Conservation (phyloP, 2,797 vertebrate species). For the Macropodus opercularis region DNA sequence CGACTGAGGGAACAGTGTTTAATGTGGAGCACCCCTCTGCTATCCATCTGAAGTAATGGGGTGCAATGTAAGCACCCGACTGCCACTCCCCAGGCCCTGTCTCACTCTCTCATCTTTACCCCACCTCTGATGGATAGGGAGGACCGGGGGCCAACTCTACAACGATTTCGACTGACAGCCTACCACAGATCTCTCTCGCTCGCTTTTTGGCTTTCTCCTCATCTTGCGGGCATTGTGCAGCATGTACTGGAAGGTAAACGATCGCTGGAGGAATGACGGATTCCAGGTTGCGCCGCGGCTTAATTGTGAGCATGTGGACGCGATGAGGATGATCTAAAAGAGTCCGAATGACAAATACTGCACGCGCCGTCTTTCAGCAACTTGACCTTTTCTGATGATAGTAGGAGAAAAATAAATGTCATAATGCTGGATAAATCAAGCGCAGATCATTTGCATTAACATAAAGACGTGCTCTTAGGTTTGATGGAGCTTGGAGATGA, state of each 20-base stretch:
- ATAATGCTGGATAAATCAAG: conserved; percentile 65
- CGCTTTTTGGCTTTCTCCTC: conserved; percentile 68
- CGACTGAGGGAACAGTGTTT: conserved; percentile 85
- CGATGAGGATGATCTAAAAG: conserved; percentile 45
- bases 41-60: conserved; percentile 86
- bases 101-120: conserved; percentile 77
- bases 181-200: conserved; percentile 30
- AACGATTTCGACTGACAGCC: conserved; percentile 63
- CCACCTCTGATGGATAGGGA: conserved; percentile 77
- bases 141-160: conserved; percentile 73
- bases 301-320: conserved; percentile 60
- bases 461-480: conserved; percentile 60
- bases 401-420: conserved; percentile 73
- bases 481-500: conserved; percentile 65
- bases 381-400: conserved; percentile 76
- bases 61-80: conserved; percentile 79
- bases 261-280: conserved; percentile 59
- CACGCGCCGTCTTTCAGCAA: conserved; percentile 56
- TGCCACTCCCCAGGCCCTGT: conserved; percentile 76
- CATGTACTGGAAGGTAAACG: conserved; percentile 20
- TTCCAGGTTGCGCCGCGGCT: conserved; percentile 44
- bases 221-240: conserved; percentile 53
- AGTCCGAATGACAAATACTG: conserved; percentile 65
- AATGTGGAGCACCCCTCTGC: conserved; percentile 84
- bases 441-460: conserved; percentile 72